These are phyloP conservation scores for Drosophila mimica DNA, from an alignment of 2,888 invertebrate genomes.

Conservation along the genomic window DNA sequence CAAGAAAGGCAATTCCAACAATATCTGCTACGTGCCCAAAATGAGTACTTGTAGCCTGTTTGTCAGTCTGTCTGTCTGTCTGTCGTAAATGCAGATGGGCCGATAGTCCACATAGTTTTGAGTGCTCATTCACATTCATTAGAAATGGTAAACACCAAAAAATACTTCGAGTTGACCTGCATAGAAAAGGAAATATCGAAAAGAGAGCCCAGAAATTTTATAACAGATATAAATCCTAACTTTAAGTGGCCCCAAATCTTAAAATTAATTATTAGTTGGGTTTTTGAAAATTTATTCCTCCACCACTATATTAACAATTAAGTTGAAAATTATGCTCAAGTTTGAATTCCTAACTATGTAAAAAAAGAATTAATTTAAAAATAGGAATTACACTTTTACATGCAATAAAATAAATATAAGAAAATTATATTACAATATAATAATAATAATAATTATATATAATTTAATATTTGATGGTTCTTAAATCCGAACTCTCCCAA, in stretches of 20 bases:
- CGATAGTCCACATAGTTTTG: neutral
- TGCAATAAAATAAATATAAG: neutral
- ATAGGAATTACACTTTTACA: neutral
- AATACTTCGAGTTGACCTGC: neutral
- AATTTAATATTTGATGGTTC: no score
- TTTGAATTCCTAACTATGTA: neutral
- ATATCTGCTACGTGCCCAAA: neutral
- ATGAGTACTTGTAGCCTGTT: neutral
- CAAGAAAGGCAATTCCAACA: neutral
- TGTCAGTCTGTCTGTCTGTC: neutral
- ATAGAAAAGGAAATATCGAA: neutral
- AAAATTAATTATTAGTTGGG: neutral
- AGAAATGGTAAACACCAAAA: neutral
- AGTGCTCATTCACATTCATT: neutral
- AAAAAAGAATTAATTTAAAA: neutral
- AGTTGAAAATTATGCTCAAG: neutral
- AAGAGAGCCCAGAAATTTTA: neutral
- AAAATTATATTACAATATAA: no score
- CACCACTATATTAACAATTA: neutral
- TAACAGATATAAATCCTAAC: neutral
- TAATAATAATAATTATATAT: no score
- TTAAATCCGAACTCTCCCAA: neutral
- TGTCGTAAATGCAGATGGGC: neutral
- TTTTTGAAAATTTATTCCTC: neutral
- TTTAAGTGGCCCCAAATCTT: neutral